A percentile compares a stretch with the other conserved stretches of the same genome.
These are phyloP conservation scores for Patella vulgata DNA, from an alignment of 1,140 invertebrate genomes.

Conservation along the genomic window DNA sequence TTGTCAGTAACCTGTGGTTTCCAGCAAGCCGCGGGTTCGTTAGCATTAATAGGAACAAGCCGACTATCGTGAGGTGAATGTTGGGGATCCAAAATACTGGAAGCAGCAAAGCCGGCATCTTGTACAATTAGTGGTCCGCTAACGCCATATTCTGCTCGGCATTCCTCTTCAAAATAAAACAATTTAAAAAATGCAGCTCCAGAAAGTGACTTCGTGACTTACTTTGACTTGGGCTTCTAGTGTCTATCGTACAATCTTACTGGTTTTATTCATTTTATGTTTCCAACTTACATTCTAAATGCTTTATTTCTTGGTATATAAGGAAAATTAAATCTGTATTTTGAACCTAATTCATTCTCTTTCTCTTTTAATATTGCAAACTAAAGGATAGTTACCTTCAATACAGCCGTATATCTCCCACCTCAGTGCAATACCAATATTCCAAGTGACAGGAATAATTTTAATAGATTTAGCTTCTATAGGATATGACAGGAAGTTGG, in stretches of 20 bases:
- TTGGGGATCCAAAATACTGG: constrained; percentile 27
- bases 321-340: no score
- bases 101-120: constrained; percentile 28
- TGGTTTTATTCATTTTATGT: no score
- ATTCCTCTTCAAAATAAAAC: constrained; percentile 38
- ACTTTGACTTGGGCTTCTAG: no score
- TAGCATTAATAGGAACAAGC: constrained; percentile 22
- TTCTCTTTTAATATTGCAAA: no score
- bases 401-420: constrained; percentile 51
- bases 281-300: no score
- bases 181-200: no score
- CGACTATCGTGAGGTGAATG: constrained; percentile 30
- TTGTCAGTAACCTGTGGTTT: constrained; percentile 22
- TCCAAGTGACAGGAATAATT: constrained; percentile 40
- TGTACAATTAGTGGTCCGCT: constrained; percentile 45
- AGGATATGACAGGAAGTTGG: constrained; percentile 36
- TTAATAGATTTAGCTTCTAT: constrained; percentile 43
- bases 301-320: no score
- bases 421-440: constrained; percentile 39
- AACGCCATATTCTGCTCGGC: constrained; percentile 45
- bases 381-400: constrained; percentile 41
- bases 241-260: no score
- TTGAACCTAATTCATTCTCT: no score
- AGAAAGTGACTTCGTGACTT: no score
- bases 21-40: constrained; percentile 32